Percentiles rank a stretch among this genome's conserved stretches.
Evolutionary conservation across 2,888 invertebrate species (phyloP).

Genomic region (Agrotis segetum): DNA sequence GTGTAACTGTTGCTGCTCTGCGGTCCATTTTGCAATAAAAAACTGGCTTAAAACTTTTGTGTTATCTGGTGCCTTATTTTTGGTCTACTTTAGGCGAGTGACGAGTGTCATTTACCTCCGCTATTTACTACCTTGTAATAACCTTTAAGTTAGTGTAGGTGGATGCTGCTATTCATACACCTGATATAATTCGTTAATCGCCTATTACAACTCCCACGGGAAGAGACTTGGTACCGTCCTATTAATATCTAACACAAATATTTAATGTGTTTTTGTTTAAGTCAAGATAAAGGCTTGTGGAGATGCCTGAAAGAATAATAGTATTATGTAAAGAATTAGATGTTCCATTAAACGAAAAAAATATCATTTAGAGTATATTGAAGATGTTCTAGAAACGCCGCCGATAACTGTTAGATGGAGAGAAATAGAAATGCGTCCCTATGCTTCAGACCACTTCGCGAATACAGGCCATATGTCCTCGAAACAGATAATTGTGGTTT

Average conservation of each 20-base stretch:
- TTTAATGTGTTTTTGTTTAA: constrained; percentile 15
- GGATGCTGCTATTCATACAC: constrained; percentile 34
- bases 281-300: constrained; percentile 10
- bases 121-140: constrained; percentile 13
- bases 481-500: constrained; percentile 13
- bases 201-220: constrained; percentile 49
- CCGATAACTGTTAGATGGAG: neutral
- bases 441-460: neutral
- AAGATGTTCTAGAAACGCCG: neutral
- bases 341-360: neutral
- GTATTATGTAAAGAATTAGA: neutral
- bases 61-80: neutral
- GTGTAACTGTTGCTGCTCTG: neutral
- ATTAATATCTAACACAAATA: constrained; percentile 26
- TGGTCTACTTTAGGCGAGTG: constrained; percentile 3
- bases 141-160: constrained; percentile 38
- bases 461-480: neutral
- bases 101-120: constrained; percentile 1
- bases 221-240: constrained; percentile 25
- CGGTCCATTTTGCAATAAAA: constrained; percentile 19
- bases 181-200: constrained; percentile 44
- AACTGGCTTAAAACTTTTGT: neutral
- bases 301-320: neutral
- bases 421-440: neutral
- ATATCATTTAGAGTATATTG: neutral